Evolutionary conservation across 2,113 vertebrate species (phyloP).

Genomic region (Sturnira hondurensis): DNA sequence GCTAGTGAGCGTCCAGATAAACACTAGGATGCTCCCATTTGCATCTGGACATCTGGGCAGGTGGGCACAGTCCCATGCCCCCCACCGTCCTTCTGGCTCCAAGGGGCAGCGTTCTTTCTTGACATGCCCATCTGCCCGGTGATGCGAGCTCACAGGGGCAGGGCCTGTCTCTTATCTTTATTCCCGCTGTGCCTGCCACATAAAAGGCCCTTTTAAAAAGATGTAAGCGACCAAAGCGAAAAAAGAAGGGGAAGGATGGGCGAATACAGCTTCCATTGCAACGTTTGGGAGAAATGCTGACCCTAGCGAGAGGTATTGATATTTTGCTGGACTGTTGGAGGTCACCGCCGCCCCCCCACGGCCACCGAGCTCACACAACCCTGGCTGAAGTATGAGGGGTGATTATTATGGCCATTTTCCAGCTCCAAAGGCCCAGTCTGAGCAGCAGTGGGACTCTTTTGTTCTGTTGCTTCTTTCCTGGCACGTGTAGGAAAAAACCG

Average conservation of each 20-base stretch:
- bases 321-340: neutral
- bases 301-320: neutral
- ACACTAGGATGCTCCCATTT: neutral
- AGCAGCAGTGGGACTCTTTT: neutral
- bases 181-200: neutral
- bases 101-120: neutral
- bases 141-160: neutral
- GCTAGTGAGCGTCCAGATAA: neutral
- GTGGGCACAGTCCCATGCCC: rapidly evolving
- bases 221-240: neutral
- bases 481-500: constrained; percentile 37
- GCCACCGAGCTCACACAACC: neutral
- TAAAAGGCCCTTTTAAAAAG: neutral
- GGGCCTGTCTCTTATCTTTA: neutral
- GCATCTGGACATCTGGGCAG: neutral
- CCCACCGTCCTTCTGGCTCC: neutral
- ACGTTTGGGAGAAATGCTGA: neutral
- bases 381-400: neutral
- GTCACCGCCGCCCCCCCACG: neutral
- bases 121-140: neutral
- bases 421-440: neutral
- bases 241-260: neutral
- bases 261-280: neutral
- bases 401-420: neutral
- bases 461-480: neutral